Evolutionary conservation across 1,140 invertebrate genomes (phyloP).

Genomic region (Geopemphigus sp.): DNA sequence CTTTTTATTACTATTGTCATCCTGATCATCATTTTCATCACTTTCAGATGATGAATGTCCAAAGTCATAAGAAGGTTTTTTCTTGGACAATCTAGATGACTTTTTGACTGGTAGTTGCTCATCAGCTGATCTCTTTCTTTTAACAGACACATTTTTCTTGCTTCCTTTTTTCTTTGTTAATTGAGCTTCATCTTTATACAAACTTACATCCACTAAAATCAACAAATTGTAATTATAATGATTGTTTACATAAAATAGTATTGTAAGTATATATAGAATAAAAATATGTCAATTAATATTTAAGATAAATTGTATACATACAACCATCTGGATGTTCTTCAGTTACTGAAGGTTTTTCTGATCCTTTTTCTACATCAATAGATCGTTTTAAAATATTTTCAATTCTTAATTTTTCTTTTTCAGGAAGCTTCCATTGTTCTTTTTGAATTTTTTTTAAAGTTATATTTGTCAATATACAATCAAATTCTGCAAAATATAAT

Average conservation of each 20-base stretch:
- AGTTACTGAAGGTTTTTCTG: conserved; percentile 65
- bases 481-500: conserved; percentile 66
- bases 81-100: conserved; percentile 26
- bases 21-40: conserved; percentile 7
- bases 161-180: conserved; percentile 61
- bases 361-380: conserved; percentile 75
- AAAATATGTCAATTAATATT: conserved; percentile 38
- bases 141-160: conserved; percentile 28
- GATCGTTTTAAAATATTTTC: conserved; percentile 82
- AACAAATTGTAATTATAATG: conserved; percentile 50
- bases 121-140: conserved; percentile 8
- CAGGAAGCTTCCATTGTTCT: conserved; percentile 69
- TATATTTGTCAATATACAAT: conserved; percentile 84
- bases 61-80: conserved; percentile 42
- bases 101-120: conserved; percentile 34
- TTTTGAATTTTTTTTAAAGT: conserved; percentile 72
- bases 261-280: conserved; percentile 47
- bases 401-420: conserved; percentile 71
- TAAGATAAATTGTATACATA: conserved; percentile 59
- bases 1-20: conserved; percentile 22
- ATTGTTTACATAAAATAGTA: not conserved
- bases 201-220: conserved; percentile 71
- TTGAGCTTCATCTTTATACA: conserved; percentile 76
- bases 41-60: conserved; percentile 50
- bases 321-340: conserved; percentile 83